Evolutionary conservation across 64 coral and sea anemone genomes (phyloP).

Genomic region (Montipora capricornis): DNA sequence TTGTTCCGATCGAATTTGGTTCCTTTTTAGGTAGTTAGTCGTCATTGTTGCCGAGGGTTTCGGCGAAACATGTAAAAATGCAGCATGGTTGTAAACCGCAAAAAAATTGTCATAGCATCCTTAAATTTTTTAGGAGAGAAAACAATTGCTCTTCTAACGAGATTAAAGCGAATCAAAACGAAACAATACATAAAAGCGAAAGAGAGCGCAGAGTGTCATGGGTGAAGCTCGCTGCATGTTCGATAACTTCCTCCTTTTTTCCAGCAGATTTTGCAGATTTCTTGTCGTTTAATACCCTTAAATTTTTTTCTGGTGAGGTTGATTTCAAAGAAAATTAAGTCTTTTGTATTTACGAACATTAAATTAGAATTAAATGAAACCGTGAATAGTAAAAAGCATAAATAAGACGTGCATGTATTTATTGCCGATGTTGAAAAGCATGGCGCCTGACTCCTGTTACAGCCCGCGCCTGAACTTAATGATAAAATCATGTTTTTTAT

Average conservation of each 20-base stretch:
- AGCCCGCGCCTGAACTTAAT: neutral
- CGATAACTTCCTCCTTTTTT: neutral
- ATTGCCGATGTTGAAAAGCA: neutral
- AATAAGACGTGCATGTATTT: neutral
- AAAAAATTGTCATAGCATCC: neutral
- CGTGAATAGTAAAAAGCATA: neutral
- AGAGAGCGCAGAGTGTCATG: neutral
- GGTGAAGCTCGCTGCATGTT: no score
- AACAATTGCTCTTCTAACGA: neutral
- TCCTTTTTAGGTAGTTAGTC: neutral
- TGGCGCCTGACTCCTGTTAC: neutral
- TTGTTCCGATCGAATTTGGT: neutral
- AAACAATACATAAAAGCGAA: neutral
- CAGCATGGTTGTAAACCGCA: constrained; percentile 17
- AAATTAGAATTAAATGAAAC: constrained; percentile 49
- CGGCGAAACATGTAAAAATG: neutral
- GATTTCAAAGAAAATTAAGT: constrained; percentile 20
- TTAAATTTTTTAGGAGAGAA: constrained; percentile 10
- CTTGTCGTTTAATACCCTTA: neutral
- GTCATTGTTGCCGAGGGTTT: neutral
- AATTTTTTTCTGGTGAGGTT: constrained; percentile 9
- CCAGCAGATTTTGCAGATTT: no score
- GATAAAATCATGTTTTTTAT: neutral
- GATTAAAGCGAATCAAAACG: constrained; percentile 22
- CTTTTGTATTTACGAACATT: constrained; percentile 39